Conservation (phyloP, 2,888 invertebrate genomes). For the Andrena fulva region DNA sequence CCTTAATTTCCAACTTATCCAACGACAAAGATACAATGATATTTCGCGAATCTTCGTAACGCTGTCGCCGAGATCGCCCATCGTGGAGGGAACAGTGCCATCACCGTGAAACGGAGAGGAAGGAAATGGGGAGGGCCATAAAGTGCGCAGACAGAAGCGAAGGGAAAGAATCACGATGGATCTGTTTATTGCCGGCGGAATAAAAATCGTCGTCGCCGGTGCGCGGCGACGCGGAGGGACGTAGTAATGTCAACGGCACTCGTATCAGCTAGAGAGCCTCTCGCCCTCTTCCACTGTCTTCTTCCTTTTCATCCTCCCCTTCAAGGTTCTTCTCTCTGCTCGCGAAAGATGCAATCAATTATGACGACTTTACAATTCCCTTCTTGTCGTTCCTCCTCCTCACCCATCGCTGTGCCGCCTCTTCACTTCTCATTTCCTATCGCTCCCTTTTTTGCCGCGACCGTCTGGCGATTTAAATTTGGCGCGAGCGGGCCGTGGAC, state of each 20-base stretch:
- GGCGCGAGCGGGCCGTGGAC: conserved; percentile 10
- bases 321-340: conserved; percentile 40
- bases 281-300: conserved; percentile 43
- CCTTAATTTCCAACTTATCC: neutral
- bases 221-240: conserved; percentile 44
- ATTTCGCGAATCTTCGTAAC: neutral
- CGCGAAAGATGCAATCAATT: conserved; percentile 65
- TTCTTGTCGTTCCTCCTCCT: conserved; percentile 34
- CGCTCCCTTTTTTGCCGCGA: conserved; percentile 6
- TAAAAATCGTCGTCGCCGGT: conserved; percentile 65
- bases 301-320: conserved; percentile 49
- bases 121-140: conserved; percentile 7
- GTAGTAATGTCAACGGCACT: conserved; percentile 60
- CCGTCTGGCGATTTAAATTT: conserved; percentile 30
- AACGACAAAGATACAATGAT: neutral
- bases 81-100: neutral
- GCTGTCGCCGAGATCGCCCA: neutral
- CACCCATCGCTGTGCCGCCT: neutral
- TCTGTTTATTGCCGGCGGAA: conserved; percentile 70
- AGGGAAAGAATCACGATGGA: conserved; percentile 32
- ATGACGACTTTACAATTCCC: conserved; percentile 66
- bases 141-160: conserved; percentile 20
- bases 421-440: conserved; percentile 19
- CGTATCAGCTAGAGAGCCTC: conserved; percentile 46
- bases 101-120: neutral